A percentile compares a stretch with the other conserved stretches of the same genome.
phyloP scores from a whole-genome alignment of 1,140 invertebrate species.

The Drosophila trapezifrons region DNA sequence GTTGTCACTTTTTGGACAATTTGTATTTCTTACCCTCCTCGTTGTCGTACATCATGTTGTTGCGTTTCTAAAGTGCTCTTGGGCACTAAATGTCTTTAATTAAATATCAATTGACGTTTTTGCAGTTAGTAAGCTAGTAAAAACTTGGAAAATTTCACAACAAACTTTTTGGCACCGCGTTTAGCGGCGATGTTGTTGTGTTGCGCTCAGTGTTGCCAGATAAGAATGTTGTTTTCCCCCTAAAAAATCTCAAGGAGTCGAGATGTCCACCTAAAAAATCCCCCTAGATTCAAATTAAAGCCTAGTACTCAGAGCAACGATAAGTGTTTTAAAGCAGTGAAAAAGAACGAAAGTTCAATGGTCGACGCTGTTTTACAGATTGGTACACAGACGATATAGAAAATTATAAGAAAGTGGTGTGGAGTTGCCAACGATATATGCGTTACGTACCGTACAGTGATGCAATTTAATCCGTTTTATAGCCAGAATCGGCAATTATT shows the following conservation, averaged over 20 bases:
- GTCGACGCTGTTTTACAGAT: no score
- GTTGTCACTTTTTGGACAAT: slow-evolving; percentile 7
- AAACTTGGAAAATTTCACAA: slow-evolving; percentile 38
- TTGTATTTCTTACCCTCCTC: slow-evolving; percentile 69
- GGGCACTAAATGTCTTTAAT: slow-evolving; percentile 25
- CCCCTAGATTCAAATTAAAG: no score
- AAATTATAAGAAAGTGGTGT: no score
- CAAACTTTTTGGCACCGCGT: slow-evolving; percentile 33
- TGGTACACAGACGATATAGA: no score
- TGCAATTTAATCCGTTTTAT: no score
- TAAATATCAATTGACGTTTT: not conserved
- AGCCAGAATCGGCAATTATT: no score
- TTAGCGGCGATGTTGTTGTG: slow-evolving; percentile 40
- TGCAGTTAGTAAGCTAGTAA: slow-evolving; percentile 10
- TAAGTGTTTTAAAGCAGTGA: no score
- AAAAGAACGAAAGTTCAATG: no score
- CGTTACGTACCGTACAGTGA: no score
- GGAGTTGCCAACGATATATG: no score
- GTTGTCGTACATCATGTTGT: slow-evolving; percentile 80
- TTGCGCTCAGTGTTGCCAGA: slow-evolving; percentile 24
- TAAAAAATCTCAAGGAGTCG: not conserved
- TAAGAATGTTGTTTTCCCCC: no score
- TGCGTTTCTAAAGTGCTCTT: slow-evolving; percentile 28
- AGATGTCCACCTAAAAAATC: not conserved
- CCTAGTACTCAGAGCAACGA: no score